Percentiles rank a stretch among this genome's conserved stretches.
These are phyloP conservation scores for Bilobella aurantiaca DNA, from an alignment of 1,140 invertebrate genomes.

Conservation along the genomic window DNA sequence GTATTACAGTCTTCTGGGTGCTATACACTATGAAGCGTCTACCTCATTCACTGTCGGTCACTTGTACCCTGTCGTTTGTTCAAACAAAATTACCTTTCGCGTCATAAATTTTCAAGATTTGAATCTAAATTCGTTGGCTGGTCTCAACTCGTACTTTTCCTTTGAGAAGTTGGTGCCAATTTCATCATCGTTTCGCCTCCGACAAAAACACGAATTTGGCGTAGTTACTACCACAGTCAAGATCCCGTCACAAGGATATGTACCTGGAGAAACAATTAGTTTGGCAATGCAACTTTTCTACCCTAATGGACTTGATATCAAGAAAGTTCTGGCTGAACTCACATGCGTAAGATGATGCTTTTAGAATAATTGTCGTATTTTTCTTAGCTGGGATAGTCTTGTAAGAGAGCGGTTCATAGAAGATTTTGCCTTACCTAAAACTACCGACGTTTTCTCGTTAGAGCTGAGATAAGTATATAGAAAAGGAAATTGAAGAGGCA, in stretches of 20 bases:
- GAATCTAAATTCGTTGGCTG: background rate
- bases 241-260: background rate
- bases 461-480: too few relatives aligned
- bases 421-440: too few relatives aligned
- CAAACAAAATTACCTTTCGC: background rate
- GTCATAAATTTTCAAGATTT: slow-evolving; percentile 2
- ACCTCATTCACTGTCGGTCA: background rate
- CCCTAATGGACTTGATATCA: background rate
- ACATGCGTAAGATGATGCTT: background rate
- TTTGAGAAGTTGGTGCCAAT: background rate
- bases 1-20: background rate
- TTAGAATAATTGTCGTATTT: too few relatives aligned
- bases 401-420: background rate
- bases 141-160: slow-evolving; percentile 1
- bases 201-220: background rate
- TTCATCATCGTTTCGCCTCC: too few relatives aligned
- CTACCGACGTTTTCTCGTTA: too few relatives aligned
- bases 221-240: background rate
- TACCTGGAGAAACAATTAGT: background rate
- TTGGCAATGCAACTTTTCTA: background rate
- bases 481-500: too few relatives aligned
- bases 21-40: background rate
- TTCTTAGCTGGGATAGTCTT: background rate
- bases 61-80: background rate
- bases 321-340: background rate